Evolutionary conservation across 2,888 invertebrate species (phyloP).

Genomic region (Phlogophora meticulosa): DNA sequence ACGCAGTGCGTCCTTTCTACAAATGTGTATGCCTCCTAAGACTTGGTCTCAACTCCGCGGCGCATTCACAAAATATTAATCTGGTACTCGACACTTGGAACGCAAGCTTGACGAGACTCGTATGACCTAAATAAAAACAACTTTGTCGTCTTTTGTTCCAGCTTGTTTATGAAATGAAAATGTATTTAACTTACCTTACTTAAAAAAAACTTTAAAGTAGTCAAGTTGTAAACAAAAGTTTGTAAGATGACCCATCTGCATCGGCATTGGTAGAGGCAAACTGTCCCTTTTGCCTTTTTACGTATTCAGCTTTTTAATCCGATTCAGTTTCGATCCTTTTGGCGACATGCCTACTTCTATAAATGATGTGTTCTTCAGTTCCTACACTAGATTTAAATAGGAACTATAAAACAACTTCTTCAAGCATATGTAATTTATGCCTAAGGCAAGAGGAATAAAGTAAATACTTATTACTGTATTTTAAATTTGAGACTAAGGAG

Average conservation of each 20-base stretch:
- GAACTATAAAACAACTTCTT: not conserved
- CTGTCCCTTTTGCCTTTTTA: not conserved
- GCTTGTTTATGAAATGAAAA: constrained; percentile 77
- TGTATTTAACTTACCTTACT: constrained; percentile 41
- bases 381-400: not conserved
- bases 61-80: constrained; percentile 79
- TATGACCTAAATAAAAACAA: constrained; percentile 82
- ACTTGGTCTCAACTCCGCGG: constrained; percentile 47
- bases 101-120: constrained; percentile 73
- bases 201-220: constrained; percentile 8
- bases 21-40: constrained; percentile 60
- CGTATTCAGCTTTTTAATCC: constrained; percentile 60
- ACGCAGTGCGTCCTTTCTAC: constrained; percentile 27
- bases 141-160: constrained; percentile 81
- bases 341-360: constrained; percentile 32
- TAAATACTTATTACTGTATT: not conserved
- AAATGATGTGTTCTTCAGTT: constrained; percentile 46
- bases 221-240: constrained; percentile 21
- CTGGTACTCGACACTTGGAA: constrained; percentile 79
- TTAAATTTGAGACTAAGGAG: not conserved
- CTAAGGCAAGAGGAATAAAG: not conserved
- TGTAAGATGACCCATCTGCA: constrained; percentile 4
- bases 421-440: not conserved
- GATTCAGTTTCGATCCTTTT: constrained; percentile 69
- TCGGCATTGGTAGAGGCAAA: not conserved